Percentiles rank a stretch among this genome's conserved stretches.
phyloP scores from a whole-genome alignment of 2,113 vertebrate species.

The Vanacampus margaritifer region DNA sequence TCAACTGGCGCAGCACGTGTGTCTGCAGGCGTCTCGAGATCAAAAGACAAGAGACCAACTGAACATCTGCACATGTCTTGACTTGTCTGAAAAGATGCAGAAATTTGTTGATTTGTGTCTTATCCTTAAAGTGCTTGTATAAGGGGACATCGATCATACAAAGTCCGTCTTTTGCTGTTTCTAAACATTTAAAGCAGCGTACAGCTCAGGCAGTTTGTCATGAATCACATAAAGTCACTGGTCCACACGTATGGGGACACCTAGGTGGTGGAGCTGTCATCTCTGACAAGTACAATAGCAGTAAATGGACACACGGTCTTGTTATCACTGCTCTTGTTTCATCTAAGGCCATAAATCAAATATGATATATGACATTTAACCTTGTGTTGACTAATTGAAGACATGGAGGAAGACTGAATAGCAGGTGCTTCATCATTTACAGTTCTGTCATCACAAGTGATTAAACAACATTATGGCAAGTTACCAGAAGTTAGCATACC shows the following conservation, averaged over 20 bases:
- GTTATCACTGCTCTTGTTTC: slow-evolving; percentile 37
- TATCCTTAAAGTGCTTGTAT: background rate
- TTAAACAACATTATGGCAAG: slow-evolving; percentile 32
- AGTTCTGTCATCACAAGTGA: slow-evolving; percentile 41
- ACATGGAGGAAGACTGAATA: slow-evolving; percentile 31
- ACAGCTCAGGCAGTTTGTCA: slow-evolving; percentile 35
- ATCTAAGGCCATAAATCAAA: slow-evolving; percentile 53
- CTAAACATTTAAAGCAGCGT: background rate
- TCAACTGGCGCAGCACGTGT: background rate
- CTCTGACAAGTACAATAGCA: slow-evolving; percentile 33
- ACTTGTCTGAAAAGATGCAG: slow-evolving; percentile 15
- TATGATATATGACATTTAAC: slow-evolving; percentile 40
- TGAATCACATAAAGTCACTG: slow-evolving; percentile 45
- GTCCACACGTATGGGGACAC: slow-evolving; percentile 51
- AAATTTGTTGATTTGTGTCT: slow-evolving; percentile 4
- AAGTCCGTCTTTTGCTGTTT: background rate
- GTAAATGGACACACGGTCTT: slow-evolving; percentile 12
- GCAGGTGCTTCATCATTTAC: slow-evolving; percentile 52
- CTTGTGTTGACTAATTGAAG: slow-evolving; percentile 20
- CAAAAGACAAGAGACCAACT: slow-evolving; percentile 13
- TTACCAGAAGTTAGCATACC: slow-evolving; percentile 18
- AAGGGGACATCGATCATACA: background rate
- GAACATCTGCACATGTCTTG: slow-evolving; percentile 11
- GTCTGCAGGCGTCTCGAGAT: background rate
- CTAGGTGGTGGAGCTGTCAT: slow-evolving; percentile 43